A percentile compares a stretch with the other conserved stretches of the same genome.
phyloP scores from a whole-genome alignment of 2,113 vertebrate species.

The Dromas ardeola region DNA sequence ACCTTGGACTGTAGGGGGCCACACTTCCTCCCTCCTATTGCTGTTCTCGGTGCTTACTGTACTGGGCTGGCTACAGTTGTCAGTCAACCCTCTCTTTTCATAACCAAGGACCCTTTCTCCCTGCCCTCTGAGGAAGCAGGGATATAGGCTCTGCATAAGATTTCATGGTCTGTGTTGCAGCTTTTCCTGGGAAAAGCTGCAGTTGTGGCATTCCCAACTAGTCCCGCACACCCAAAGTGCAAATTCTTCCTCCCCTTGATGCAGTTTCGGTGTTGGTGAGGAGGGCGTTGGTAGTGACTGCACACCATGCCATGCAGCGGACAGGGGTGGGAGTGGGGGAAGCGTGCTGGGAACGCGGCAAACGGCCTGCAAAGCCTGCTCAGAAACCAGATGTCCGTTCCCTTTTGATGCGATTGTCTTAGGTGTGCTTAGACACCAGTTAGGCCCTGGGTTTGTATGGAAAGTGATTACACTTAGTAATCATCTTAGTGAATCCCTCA shows the following conservation, averaged over 20 bases:
- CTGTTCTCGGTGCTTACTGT: background rate
- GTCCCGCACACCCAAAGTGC: background rate
- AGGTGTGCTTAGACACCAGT: background rate
- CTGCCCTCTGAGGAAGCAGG: background rate
- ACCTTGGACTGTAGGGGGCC: background rate
- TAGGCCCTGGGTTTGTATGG: background rate
- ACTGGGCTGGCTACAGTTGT: background rate
- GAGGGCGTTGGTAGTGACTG: background rate
- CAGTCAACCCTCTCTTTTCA: too few relatives aligned
- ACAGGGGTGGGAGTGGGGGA: too few relatives aligned
- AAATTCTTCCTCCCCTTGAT: background rate
- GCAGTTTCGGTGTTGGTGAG: background rate
- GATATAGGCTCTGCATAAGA: background rate
- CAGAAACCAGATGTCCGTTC: background rate
- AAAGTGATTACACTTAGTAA: background rate
- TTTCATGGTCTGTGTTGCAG: background rate
- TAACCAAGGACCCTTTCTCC: background rate
- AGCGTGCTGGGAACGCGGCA: background rate
- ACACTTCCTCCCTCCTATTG: background rate
- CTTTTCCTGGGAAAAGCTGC: background rate
- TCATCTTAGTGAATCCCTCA: background rate
- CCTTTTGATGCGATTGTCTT: too few relatives aligned
- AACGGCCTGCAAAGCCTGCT: background rate
- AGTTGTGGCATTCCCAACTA: background rate
- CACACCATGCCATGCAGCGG: rapidly evolving